A percentile compares a stretch with the other conserved stretches of the same genome.
These are phyloP conservation scores for Invenusta paracnida DNA, from an alignment of 2,888 invertebrate genomes.

Conservation along the genomic window DNA sequence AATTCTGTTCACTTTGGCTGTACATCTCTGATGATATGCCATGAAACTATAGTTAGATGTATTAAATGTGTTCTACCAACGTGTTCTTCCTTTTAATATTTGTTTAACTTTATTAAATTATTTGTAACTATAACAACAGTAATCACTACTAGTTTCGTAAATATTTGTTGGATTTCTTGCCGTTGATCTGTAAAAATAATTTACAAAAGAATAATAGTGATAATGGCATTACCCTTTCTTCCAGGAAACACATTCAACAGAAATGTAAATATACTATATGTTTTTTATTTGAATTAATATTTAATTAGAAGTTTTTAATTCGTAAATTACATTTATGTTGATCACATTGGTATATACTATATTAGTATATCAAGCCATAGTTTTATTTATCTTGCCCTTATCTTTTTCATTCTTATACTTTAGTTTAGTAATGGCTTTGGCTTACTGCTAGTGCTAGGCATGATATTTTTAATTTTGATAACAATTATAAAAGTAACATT, in stretches of 20 bases:
- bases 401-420: too few relatives aligned
- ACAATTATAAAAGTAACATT: too few relatives aligned
- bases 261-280: constrained; percentile 49
- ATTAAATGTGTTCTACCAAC: too few relatives aligned
- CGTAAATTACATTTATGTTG: not conserved
- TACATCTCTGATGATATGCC: too few relatives aligned
- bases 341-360: not conserved
- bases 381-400: too few relatives aligned
- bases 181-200: not conserved
- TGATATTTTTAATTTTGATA: too few relatives aligned
- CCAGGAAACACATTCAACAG: constrained; percentile 57
- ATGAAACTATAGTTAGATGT: too few relatives aligned
- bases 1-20: too few relatives aligned
- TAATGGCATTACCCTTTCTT: constrained; percentile 59
- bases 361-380: too few relatives aligned
- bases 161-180: not conserved
- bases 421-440: too few relatives aligned
- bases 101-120: not conserved
- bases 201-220: not conserved
- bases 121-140: not conserved
- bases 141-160: not conserved
- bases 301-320: constrained; percentile 26
- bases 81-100: too few relatives aligned
- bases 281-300: not conserved
- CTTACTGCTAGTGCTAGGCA: too few relatives aligned